Evolutionary conservation across 2,888 invertebrate genomes (phyloP), one percentile per base, ranked within the genome.

Genomic region (Diarsia mendica): DNA sequence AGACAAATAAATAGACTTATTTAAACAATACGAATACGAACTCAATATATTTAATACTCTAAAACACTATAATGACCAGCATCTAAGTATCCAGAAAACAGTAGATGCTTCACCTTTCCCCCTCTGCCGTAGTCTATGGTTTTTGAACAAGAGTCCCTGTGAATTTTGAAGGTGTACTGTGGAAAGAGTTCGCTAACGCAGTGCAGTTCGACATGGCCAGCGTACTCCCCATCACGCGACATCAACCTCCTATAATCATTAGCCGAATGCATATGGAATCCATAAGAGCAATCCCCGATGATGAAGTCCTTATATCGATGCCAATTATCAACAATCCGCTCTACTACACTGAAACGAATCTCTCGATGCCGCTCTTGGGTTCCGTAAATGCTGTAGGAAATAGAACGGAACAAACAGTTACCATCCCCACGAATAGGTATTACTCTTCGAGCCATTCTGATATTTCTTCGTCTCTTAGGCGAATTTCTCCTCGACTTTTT

Each of bases 21-120:
- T 80, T 64, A 46, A 68, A 74, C 75, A 75, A 72, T 55, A 64
- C 44, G 58, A 75, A 72, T 55, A 64, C 44, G 58, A 64, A 39
- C 55, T 79, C 60, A 60, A 73, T 77, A 71, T 91, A 75, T 93
- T 79, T 79, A 84, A 80, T 92, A 94, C 85, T 95, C 95, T 70
- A 96, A 87, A 80, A 96, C 96, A 89, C 94, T 95, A 77, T 96
- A 96, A 81, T 96, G 96, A 4, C 96, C 96, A 8, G 96, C 95
- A 66, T 96, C 96, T 6, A 92, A 88, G 86, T 88, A 94, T 9
- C 96, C 96, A 0, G 95, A 94, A 84, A 96, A 96, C n/a, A 95
- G 84, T 10, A 96, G 88, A 87, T 96, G 95, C 79, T 92, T 95
- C 5, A 91, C 87, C 15, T 82, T 87, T n/a, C 89, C 77, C 3